phyloP scores from a whole-genome alignment of 2,888 invertebrate species.

The Spisula subtruncata region DNA sequence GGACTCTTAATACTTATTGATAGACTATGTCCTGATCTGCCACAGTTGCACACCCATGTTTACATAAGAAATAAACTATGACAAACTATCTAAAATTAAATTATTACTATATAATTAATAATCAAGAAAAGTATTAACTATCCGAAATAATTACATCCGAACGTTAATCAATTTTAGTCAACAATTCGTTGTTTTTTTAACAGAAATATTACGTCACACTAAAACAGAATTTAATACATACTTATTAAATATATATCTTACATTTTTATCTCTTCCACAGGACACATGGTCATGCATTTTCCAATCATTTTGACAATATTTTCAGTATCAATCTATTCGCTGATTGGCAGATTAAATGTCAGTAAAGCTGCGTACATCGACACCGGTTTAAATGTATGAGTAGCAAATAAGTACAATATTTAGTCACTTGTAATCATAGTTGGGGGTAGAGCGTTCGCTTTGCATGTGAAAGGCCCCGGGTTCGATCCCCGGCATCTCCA shows the following conservation, averaged over 20 bases:
- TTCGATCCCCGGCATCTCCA: slow-evolving; percentile 69
- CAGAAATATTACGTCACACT: background rate
- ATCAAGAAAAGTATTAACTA: too few species aligned
- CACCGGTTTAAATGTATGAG: background rate
- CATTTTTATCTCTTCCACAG: background rate
- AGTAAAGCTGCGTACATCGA: background rate
- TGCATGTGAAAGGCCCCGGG: slow-evolving; percentile 68
- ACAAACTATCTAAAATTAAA: too few species aligned
- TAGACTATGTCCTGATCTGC: too few species aligned
- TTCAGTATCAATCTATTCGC: background rate
- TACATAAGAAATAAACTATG: too few species aligned
- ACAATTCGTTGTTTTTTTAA: background rate
- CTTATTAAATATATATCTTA: background rate
- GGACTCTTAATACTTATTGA: too few species aligned
- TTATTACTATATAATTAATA: too few species aligned
- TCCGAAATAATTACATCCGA: too few species aligned
- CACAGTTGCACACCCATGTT: too few species aligned
- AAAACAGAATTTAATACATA: background rate
- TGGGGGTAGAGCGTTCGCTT: slow-evolving; percentile 69
- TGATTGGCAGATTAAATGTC: background rate
- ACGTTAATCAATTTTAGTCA: background rate
- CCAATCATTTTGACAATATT: background rate
- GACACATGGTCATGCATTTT: slow-evolving; percentile 17
- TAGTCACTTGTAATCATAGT: background rate
- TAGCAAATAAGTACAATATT: background rate